Percentiles rank a stretch among this genome's conserved stretches.
These are phyloP conservation scores for Drosophila virilis DNA, from an alignment of 1,140 invertebrate species.

Conservation along the genomic window DNA sequence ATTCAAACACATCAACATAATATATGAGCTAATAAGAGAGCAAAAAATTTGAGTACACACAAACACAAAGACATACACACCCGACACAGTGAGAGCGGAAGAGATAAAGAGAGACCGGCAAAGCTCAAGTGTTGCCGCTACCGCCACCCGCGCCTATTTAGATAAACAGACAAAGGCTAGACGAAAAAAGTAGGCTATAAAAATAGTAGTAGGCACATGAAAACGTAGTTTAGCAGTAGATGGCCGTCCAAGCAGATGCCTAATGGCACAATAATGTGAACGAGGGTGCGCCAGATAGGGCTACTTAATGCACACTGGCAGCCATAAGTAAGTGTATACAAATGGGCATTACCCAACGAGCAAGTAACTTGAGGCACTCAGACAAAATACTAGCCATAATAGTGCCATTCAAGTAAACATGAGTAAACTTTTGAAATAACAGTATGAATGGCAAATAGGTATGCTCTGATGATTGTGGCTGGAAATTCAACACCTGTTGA, in stretches of 20 bases:
- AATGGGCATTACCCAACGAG: constrained; percentile 18
- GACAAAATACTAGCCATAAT: neutral
- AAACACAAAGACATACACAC: neutral
- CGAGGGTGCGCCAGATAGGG: constrained; percentile 36
- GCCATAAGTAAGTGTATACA: constrained; percentile 32
- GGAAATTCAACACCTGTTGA: neutral
- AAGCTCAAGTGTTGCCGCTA: constrained; percentile 61
- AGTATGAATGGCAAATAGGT: constrained; percentile 7
- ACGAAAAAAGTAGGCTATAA: constrained; percentile 49
- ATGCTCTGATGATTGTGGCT: too few species aligned
- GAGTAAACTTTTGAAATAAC: constrained; percentile 3
- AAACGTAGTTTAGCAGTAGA: constrained; percentile 56
- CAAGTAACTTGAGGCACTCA: constrained; percentile 8
- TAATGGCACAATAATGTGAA: constrained; percentile 67
- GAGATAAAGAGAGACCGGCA: constrained; percentile 50
- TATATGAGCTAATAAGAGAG: constrained; percentile 66
- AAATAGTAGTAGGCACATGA: constrained; percentile 56
- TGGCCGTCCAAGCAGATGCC: constrained; percentile 48
- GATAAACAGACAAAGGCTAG: constrained; percentile 59
- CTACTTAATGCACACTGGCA: constrained; percentile 37
- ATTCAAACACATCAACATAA: constrained; percentile 67
- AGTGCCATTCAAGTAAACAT: constrained; percentile 3
- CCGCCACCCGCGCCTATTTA: constrained; percentile 22
- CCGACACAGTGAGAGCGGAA: constrained; percentile 11
- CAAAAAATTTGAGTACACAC: constrained; percentile 10